These are phyloP conservation scores for Phaonia tiefii DNA, from an alignment of 2,888 invertebrate genomes.

Conservation along the genomic window DNA sequence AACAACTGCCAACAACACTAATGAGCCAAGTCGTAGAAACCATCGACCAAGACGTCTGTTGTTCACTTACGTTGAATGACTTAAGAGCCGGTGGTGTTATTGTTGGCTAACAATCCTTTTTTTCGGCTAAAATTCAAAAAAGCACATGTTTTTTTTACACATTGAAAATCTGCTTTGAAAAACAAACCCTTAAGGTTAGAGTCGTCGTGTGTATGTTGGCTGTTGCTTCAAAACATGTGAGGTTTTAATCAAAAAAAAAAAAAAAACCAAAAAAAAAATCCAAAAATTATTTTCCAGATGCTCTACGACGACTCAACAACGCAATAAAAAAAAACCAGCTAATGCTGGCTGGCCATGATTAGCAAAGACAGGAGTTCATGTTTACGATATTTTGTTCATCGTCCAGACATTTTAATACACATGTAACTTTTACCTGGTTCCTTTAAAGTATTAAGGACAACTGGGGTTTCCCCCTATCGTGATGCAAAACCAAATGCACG, in stretches of 20 bases:
- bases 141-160: conserved; percentile 54
- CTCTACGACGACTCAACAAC: conserved; percentile 16
- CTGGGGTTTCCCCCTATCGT: neutral
- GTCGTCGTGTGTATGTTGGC: neutral
- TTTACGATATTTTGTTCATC: neutral
- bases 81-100: conserved; percentile 9
- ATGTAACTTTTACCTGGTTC: no score
- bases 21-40: conserved; percentile 50
- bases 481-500: no score
- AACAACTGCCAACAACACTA: conserved; percentile 75
- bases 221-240: conserved; percentile 49
- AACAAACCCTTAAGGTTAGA: conserved; percentile 59
- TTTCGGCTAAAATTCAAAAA: conserved; percentile 37
- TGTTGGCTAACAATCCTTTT: conserved; percentile 60
- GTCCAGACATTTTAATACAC: no score
- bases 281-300: conserved; percentile 56
- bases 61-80: neutral
- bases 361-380: conserved; percentile 19
- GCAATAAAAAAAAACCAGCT: conserved; percentile 20
- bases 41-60: conserved; percentile 9
- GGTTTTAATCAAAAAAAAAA: conserved; percentile 8
- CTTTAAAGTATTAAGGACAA: no score
- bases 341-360: conserved; percentile 43
- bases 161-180: conserved; percentile 57
- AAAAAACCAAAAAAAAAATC: conserved; percentile 35